phyloP scores from a whole-genome alignment of 2,113 vertebrate species.

The Nannobrachium achirus region DNA sequence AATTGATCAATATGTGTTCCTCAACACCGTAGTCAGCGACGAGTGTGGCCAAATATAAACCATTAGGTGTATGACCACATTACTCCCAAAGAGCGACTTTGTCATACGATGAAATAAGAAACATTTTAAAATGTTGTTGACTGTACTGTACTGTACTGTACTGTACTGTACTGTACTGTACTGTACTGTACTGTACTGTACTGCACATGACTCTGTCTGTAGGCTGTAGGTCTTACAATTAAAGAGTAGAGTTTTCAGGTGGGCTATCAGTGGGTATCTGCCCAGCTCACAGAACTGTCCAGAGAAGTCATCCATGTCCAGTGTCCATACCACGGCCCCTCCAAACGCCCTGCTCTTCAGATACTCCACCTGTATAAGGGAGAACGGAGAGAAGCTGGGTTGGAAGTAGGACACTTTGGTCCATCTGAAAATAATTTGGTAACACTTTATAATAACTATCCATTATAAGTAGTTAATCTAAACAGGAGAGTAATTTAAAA shows the following conservation, averaged over 20 bases:
- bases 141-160: background rate
- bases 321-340: slow-evolving; percentile 80
- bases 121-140: background rate
- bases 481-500: background rate
- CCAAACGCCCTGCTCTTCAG: slow-evolving; percentile 70
- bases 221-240: slow-evolving; percentile 36
- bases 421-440: background rate
- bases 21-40: background rate
- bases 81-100: background rate
- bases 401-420: background rate
- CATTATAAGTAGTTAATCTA: too few species aligned
- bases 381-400: background rate
- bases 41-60: background rate
- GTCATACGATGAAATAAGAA: background rate
- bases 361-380: slow-evolving; percentile 68
- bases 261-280: slow-evolving; percentile 68
- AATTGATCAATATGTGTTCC: background rate
- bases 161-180: background rate
- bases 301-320: slow-evolving; percentile 79
- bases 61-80: background rate
- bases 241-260: slow-evolving; percentile 54
- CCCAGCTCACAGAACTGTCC: slow-evolving; percentile 77
- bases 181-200: background rate
- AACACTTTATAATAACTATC: too few species aligned
- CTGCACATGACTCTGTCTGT: background rate